Conservation (phyloP, 1,140 invertebrate species). For the Coelopa frigida region DNA sequence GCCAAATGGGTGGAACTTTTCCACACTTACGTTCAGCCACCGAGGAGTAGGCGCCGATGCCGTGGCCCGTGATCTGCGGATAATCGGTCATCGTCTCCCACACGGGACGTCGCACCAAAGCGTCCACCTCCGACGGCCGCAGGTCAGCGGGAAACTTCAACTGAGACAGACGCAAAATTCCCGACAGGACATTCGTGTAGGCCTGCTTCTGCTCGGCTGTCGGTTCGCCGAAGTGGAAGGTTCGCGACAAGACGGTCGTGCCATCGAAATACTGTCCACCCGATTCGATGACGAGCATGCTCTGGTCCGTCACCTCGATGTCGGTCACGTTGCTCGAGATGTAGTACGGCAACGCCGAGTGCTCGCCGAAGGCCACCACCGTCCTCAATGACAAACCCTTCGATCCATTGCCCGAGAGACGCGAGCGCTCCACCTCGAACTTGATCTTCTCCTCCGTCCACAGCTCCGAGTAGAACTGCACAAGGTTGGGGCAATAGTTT, state of each 20-base stretch:
- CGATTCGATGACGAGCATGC: slow-evolving; percentile 62
- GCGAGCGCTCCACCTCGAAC: slow-evolving; percentile 55
- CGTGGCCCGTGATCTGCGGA: slow-evolving; percentile 81
- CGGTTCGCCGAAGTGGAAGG: slow-evolving; percentile 79
- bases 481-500: no score
- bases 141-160: slow-evolving; percentile 61
- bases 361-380: slow-evolving; percentile 80
- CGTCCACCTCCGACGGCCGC: slow-evolving; percentile 61
- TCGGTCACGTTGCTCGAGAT: slow-evolving; percentile 67
- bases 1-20: background rate
- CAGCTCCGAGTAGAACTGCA: slow-evolving; percentile 42
- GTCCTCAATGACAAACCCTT: slow-evolving; percentile 76
- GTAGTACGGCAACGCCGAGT: slow-evolving; percentile 90
- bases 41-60: slow-evolving; percentile 76
- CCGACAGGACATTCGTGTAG: slow-evolving; percentile 86
- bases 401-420: slow-evolving; percentile 61
- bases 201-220: slow-evolving; percentile 66
- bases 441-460: slow-evolving; percentile 67
- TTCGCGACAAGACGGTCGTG: slow-evolving; percentile 89
- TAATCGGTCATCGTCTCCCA: slow-evolving; percentile 79
- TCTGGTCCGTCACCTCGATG: slow-evolving; percentile 58
- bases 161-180: slow-evolving; percentile 66
- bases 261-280: slow-evolving; percentile 77
- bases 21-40: slow-evolving; percentile 39
- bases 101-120: slow-evolving; percentile 66